These are phyloP conservation scores for Pectinophora gossypiella DNA, from an alignment of 1,140 invertebrate genomes.

Conservation along the genomic window DNA sequence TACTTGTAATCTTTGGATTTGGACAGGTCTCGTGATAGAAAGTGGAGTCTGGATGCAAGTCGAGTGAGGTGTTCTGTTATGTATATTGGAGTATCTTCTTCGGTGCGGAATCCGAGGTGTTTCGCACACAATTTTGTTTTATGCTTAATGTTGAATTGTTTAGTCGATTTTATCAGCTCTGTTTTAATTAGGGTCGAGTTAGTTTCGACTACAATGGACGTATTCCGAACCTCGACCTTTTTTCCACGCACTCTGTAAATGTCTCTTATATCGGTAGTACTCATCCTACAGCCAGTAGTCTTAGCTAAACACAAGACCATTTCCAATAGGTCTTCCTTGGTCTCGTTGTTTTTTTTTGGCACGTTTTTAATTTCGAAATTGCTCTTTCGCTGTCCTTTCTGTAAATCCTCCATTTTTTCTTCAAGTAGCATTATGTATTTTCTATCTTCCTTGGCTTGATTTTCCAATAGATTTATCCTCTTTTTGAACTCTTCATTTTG, in stretches of 20 bases:
- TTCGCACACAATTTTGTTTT: not conserved
- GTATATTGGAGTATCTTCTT: not conserved
- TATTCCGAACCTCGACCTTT: not conserved
- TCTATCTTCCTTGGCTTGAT: not conserved
- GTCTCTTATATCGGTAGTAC: not conserved
- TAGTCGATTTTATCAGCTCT: not conserved
- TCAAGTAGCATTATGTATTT: not conserved
- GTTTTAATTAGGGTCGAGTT: not conserved
- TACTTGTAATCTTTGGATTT: slow-evolving; percentile 5
- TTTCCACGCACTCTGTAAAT: not conserved
- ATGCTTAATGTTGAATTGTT: slow-evolving; percentile 1
- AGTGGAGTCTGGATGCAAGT: not conserved
- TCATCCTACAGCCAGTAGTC: not conserved
- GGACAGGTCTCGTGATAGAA: not conserved
- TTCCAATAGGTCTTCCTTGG: not conserved
- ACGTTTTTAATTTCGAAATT: slow-evolving; percentile 3
- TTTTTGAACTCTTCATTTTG: not conserved
- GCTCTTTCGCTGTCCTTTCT: not conserved
- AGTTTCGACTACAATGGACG: slow-evolving; percentile 1
- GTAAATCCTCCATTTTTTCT: not conserved
- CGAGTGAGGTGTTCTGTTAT: not conserved
- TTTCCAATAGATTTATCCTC: not conserved
- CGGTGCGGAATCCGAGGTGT: not conserved
- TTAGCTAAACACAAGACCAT: not conserved
- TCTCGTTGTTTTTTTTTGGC: not conserved